These are phyloP conservation scores for Dendrolimus pini DNA, from an alignment of 2,888 invertebrate species.

Conservation along the genomic window DNA sequence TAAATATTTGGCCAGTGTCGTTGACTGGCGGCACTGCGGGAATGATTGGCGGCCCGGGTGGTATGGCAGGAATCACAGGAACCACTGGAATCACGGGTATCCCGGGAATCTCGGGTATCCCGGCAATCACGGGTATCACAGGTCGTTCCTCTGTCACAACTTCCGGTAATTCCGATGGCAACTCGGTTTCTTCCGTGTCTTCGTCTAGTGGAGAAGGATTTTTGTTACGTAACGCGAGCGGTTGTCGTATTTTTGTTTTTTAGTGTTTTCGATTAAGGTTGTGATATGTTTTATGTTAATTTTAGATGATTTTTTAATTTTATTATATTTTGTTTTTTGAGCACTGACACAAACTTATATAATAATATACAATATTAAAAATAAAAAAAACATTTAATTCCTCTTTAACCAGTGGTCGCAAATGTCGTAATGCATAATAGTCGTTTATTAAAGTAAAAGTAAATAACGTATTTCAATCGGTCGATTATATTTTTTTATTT, in stretches of 20 bases:
- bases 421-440: too few relatives aligned
- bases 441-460: too few relatives aligned
- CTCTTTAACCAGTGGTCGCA: too few relatives aligned
- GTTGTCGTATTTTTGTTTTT: constrained; percentile 62
- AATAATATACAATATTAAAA: too few relatives aligned
- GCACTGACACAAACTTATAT: too few relatives aligned
- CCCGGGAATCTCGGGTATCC: constrained; percentile 10
- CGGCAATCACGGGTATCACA: constrained; percentile 9
- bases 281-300: constrained; percentile 3
- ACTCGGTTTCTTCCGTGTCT: constrained; percentile 56
- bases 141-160: constrained; percentile 15
- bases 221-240: constrained; percentile 39
- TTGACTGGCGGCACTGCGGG: constrained; percentile 38
- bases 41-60: constrained; percentile 18
- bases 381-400: too few relatives aligned
- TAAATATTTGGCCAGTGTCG: constrained; percentile 51
- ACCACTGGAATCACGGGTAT: constrained; percentile 7
- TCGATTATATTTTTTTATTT: too few relatives aligned
- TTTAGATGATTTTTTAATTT: too few relatives aligned
- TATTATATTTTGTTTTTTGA: too few relatives aligned
- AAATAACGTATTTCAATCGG: too few relatives aligned
- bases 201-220: constrained; percentile 54
- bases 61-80: constrained; percentile 2
- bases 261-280: constrained; percentile 4
- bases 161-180: constrained; percentile 15